Base-by-base conservation (phyloP, 2,888 invertebrate species). In the Hypsopygia costalis region DNA sequence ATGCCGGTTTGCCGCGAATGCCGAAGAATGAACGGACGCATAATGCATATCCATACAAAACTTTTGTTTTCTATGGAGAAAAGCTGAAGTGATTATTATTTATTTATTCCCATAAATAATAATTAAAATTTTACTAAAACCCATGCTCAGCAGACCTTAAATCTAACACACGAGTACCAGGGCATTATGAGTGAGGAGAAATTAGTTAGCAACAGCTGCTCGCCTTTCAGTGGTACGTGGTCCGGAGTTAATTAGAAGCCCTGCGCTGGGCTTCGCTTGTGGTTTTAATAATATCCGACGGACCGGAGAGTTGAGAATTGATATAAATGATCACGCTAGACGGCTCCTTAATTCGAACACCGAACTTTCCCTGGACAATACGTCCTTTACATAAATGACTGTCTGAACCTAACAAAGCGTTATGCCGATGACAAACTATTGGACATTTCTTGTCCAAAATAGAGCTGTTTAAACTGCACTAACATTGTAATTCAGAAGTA, bases 181-280 rank as follows among this genome's bases (percentile, higher is more conserved):
- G 62, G 49, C 41, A 40, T 44, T 62, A 69, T 69, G 65, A 62
- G 59, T 56, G 48, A 58, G 54, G 55, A 63, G 56, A 29, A 58
- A 68, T 73, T 69, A 73, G 58, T 66, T 62, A 55, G 64, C 60
- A 73, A 60, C 78, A 77, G 66, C 77, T 79, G 75, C 55, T 69
- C 54, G 60, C 58, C 53, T 59, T 57, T 60, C 57, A 43, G 49
- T 47, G 39, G 39, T 34, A 63, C 68, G 65, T 64, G 68, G 62
- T 56, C 68, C 67, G 53, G 66, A 81, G 75, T 81, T 81, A 85
- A 86, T 86, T 82, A 81, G 78, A 74, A 75, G 67, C 70, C 63
- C 25, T 25, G n/a, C 25, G 64, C 69, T 51, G 56, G 16, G 16
- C 56, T 43, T 62, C 62, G 66, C 53, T 60, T 75, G 82, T 58